Percentiles rank a stretch among this genome's conserved stretches.
Conservation (phyloP, 2,888 invertebrate species). For the Oxycera nigricornis region DNA sequence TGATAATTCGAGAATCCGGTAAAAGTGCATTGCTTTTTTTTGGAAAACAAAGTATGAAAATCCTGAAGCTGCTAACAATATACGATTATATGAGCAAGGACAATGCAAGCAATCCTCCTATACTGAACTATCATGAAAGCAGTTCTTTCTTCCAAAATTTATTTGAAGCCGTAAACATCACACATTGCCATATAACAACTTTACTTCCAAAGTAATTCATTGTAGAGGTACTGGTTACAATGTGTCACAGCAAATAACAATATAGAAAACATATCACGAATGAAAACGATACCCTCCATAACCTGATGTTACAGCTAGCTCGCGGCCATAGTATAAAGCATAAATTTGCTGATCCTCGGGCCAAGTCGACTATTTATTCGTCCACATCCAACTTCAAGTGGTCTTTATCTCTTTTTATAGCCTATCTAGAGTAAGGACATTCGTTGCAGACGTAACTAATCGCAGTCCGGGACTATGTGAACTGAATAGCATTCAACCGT, state of each 20-base stretch:
- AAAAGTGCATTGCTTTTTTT: too few species aligned
- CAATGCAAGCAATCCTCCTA: too few species aligned
- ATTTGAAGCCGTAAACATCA: too few species aligned
- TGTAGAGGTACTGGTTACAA: background rate
- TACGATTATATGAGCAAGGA: too few species aligned
- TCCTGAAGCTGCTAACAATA: too few species aligned
- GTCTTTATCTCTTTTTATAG: conserved; percentile 33
- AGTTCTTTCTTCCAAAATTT: too few species aligned
- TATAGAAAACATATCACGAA: background rate
- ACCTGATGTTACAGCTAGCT: background rate
- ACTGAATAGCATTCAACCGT: background rate
- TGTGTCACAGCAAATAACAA: conserved; percentile 12
- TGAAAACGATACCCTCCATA: background rate
- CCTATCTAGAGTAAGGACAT: background rate
- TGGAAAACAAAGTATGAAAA: too few species aligned
- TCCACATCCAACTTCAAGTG: background rate
- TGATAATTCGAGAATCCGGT: too few species aligned
- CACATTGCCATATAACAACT: background rate
- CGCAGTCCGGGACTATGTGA: background rate
- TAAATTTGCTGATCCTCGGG: background rate
- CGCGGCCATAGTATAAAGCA: background rate
- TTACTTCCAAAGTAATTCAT: background rate
- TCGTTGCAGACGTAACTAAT: conserved; percentile 22
- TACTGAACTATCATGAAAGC: too few species aligned
- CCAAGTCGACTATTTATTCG: conserved; percentile 26